Evolutionary conservation across 2,797 vertebrate genomes (phyloP).

Genomic region (Acomys russatus): DNA sequence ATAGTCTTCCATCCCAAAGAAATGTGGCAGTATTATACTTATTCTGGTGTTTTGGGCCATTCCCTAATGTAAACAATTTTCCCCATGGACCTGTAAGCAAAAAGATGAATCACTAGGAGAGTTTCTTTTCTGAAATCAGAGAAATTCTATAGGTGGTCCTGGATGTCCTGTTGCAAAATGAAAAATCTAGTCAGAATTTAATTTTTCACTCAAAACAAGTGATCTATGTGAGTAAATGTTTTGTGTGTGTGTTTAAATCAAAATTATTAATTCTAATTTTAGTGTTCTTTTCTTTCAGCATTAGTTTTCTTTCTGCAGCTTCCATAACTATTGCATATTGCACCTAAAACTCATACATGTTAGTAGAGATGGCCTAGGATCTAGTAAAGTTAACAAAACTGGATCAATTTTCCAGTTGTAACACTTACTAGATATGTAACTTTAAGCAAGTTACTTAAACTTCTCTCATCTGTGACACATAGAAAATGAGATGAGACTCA

Average conservation of each 20-base stretch:
- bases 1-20: neutral
- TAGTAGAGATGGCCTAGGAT: neutral
- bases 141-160: neutral
- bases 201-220: constrained; percentile 43
- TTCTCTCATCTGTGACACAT: constrained; percentile 40
- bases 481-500: neutral
- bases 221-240: neutral
- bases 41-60: neutral
- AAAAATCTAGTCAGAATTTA: constrained; percentile 24
- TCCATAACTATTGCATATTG: neutral
- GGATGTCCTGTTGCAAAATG: neutral
- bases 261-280: constrained; percentile 3
- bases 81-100: neutral
- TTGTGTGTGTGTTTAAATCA: neutral
- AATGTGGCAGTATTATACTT: neutral
- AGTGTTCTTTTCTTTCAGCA: neutral
- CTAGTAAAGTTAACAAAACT: neutral
- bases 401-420: neutral
- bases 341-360: neutral
- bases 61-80: neutral
- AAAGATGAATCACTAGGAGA: neutral
- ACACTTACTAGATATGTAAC: neutral
- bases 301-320: neutral
- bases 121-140: constrained; percentile 26
- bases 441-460: neutral